phyloP scores from a whole-genome alignment of 92 coral and sea anemone species.

The Scolanthus callimorphus region DNA sequence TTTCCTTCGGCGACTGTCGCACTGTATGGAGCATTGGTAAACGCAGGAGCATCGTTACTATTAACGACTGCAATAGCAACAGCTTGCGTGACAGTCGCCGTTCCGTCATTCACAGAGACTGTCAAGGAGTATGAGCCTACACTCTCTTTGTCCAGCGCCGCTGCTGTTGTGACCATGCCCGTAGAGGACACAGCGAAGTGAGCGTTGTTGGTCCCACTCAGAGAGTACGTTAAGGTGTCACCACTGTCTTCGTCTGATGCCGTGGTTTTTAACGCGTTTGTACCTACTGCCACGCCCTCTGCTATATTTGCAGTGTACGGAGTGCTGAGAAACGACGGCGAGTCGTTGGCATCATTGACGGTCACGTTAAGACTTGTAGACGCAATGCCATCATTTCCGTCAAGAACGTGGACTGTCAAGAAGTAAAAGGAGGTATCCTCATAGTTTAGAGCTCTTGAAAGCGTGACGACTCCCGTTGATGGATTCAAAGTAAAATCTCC shows the following conservation, averaged over 20 bases:
- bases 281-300: slow-evolving; percentile 45
- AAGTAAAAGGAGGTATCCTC: slow-evolving; percentile 41
- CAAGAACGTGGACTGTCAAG: slow-evolving; percentile 43
- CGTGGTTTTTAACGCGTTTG: slow-evolving; percentile 33
- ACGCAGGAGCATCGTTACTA: slow-evolving; percentile 23
- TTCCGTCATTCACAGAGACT: slow-evolving; percentile 30
- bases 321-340: slow-evolving; percentile 36
- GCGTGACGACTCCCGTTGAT: slow-evolving; percentile 62
- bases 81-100: slow-evolving; percentile 16
- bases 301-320: slow-evolving; percentile 38
- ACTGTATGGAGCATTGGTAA: slow-evolving; percentile 23
- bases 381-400: slow-evolving; percentile 34
- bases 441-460: slow-evolving; percentile 41
- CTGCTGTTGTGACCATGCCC: slow-evolving; percentile 46
- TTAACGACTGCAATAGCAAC: slow-evolving; percentile 26
- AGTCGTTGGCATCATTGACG: slow-evolving; percentile 36
- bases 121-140: slow-evolving; percentile 23
- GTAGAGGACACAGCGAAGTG: slow-evolving; percentile 46
- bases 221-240: slow-evolving; percentile 34
- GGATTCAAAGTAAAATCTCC: slow-evolving; percentile 55
- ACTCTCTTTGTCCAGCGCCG: slow-evolving; percentile 27
- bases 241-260: slow-evolving; percentile 58
- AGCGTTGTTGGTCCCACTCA: slow-evolving; percentile 33
- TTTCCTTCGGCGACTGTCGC: slow-evolving; percentile 25
- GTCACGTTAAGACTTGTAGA: slow-evolving; percentile 45